phyloP scores from a whole-genome alignment of 2,797 vertebrate genomes.

The Sebastes diploproa region DNA sequence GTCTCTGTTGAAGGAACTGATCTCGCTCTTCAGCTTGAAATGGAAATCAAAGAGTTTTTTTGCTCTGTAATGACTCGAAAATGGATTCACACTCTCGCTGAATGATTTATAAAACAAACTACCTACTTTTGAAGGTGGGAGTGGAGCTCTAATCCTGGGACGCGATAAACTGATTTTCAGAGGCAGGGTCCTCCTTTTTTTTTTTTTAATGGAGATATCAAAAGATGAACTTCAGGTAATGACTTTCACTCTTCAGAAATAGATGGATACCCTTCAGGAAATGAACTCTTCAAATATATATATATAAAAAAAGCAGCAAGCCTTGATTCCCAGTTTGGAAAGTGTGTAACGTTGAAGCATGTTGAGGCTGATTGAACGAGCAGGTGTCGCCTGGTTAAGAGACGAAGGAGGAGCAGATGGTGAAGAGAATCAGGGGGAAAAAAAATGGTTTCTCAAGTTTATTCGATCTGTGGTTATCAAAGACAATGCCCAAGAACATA shows the following conservation, averaged over 20 bases:
- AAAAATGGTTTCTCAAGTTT: conserved; percentile 81
- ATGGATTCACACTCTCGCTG: conserved; percentile 1
- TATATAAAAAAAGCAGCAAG: background rate
- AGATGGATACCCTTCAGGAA: conserved; percentile 55
- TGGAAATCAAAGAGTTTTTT: conserved; percentile 48
- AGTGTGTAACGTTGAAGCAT: conserved; percentile 27
- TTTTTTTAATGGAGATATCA: conserved; percentile 21
- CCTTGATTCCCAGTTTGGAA: conserved; percentile 18
- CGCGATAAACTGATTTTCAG: conserved; percentile 33
- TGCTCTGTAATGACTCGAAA: conserved; percentile 23
- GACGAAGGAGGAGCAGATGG: conserved; percentile 44
- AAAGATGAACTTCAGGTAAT: conserved; percentile 57
- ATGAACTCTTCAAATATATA: conserved; percentile 39
- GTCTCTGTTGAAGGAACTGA: conserved; percentile 37
- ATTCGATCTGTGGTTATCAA: conserved; percentile 92
- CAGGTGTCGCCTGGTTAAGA: conserved; percentile 48
- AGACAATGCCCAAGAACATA: conserved; percentile 90
- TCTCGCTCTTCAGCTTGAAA: conserved; percentile 44
- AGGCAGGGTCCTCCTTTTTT: conserved; percentile 12
- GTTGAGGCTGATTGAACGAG: conserved; percentile 49
- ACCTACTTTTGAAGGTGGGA: conserved; percentile 22
- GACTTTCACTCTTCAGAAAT: conserved; percentile 59
- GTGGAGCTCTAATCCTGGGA: conserved; percentile 14
- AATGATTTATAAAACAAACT: conserved; percentile 67
- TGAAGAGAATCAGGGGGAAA: conserved; percentile 29